Base-by-base conservation (phyloP, 2,797 vertebrate species). In the Parambassis ranga region DNA sequence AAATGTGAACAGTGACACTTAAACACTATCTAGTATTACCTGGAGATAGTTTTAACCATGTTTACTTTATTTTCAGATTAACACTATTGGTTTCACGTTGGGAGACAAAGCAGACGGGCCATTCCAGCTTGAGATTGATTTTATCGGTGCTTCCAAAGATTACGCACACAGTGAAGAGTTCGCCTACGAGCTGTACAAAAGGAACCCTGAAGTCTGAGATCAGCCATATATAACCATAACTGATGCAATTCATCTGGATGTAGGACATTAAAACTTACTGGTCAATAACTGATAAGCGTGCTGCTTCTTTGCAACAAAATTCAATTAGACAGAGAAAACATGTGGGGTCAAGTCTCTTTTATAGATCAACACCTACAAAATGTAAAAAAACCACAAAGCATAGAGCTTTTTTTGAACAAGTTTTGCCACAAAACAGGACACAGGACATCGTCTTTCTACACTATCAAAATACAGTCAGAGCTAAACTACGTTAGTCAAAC, bases 121-220 rank as follows among this genome's bases (percentile, higher is more conserved):
- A 0, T 99, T 97, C 87, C 96, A 96, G 77, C 85, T 98, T 65
- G 97, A 98, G 88, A 95, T 99, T 0, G 95, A 99, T 61, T 98
- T 91, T 73, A 95, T 98, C 52, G 97, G 94, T 1, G 83, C 96
- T 20, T 87, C 90, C 49, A 94, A 87, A 0, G 97, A 98, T 48
- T 86, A 86, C 6, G 90, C 96, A 6, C 96, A 98, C 62, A 94
- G 73, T 0, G 96, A 98, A 75, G 92, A 95, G 72, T 98, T 95
- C 77, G 96, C 96, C 1, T 99, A 98, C 4, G 97, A 99, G 79
- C 0, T 6, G 9, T 95, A 96, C 63, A 93, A 95, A 74, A 92
- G 75, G 79, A 95, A 92, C 43, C 90, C 93, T 7, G 64, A 83
- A 56, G 66, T 88, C 2, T 92, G 37, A 85, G 11, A 33, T 10